phyloP scores from a whole-genome alignment of 1,140 invertebrate species.

The Drosophila kurseongensis region DNA sequence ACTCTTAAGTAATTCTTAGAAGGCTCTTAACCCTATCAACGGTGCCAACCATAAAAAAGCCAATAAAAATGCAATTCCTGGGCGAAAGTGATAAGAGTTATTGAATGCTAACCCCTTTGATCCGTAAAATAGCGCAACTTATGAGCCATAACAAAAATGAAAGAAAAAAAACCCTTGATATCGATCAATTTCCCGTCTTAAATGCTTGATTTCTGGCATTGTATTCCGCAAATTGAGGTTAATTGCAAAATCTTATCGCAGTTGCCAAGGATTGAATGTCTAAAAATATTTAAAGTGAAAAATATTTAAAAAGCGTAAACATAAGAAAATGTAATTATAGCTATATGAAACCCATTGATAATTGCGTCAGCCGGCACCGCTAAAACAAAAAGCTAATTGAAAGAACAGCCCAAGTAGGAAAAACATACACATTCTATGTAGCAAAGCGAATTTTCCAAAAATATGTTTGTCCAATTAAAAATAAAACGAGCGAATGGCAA shows the following conservation, averaged over 20 bases:
- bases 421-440: conserved; percentile 18
- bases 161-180: background rate
- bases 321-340: conserved; percentile 23
- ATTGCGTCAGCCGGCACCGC: conserved; percentile 59
- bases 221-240: conserved; percentile 11
- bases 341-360: conserved; percentile 65
- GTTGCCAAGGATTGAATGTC: conserved; percentile 18
- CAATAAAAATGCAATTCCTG: conserved; percentile 37
- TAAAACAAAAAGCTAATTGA: conserved; percentile 34
- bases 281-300: conserved; percentile 2
- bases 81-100: conserved; percentile 20
- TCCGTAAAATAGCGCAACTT: background rate
- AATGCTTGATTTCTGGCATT: conserved; percentile 1
- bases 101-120: conserved; percentile 8
- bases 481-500: conserved; percentile 31
- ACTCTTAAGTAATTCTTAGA: conserved; percentile 32
- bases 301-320: conserved; percentile 10
- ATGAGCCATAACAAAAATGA: conserved; percentile 1
- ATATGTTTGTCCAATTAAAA: conserved; percentile 43
- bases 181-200: conserved; percentile 23
- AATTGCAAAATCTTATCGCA: conserved; percentile 21
- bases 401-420: conserved; percentile 3
- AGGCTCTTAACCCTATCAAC: conserved; percentile 19
- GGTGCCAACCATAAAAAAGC: conserved; percentile 9
- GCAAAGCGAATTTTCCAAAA: conserved; percentile 35